Percentiles rank a stretch among this genome's conserved stretches.
Evolutionary conservation across 2,888 invertebrate species (phyloP).

Genomic region (Drosophila percnosoma): DNA sequence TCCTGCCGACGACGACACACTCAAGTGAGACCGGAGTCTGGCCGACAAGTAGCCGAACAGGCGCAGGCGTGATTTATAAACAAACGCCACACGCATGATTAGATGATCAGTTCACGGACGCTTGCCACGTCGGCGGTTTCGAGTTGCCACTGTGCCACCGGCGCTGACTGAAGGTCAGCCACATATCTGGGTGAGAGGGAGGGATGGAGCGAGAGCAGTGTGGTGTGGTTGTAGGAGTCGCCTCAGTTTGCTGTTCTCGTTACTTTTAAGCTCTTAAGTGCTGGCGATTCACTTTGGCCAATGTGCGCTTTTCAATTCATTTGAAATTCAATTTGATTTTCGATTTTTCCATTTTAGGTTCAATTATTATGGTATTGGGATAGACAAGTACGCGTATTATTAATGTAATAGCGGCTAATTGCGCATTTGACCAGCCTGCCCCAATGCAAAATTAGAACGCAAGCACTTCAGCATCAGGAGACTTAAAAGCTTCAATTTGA

Average conservation of each 20-base stretch:
- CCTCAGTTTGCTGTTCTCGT: slow-evolving; percentile 8
- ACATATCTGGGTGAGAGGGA: neutral
- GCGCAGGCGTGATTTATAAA: slow-evolving; percentile 70
- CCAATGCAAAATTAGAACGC: slow-evolving; percentile 69
- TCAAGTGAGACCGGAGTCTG: slow-evolving; percentile 60
- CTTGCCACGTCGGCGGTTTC: slow-evolving; percentile 51
- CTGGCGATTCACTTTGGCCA: slow-evolving; percentile 73
- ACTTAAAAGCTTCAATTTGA: slow-evolving; percentile 78
- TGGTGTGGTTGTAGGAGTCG: neutral
- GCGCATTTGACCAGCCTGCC: slow-evolving; percentile 64
- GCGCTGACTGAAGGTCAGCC: slow-evolving; percentile 48
- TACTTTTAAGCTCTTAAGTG: slow-evolving; percentile 75
- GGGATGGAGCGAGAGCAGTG: neutral
- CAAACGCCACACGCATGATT: slow-evolving; percentile 69
- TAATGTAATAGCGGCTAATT: slow-evolving; percentile 79
- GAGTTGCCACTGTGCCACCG: slow-evolving; percentile 43
- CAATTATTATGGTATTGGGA: slow-evolving; percentile 50
- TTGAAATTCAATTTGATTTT: slow-evolving; percentile 47
- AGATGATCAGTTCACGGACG: slow-evolving; percentile 56
- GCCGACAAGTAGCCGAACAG: slow-evolving; percentile 47
- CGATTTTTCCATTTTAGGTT: slow-evolving; percentile 34
- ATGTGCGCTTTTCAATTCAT: slow-evolving; percentile 73
- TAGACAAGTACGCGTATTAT: slow-evolving; percentile 74
- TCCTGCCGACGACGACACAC: slow-evolving; percentile 65
- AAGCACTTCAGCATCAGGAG: slow-evolving; percentile 65